A percentile compares a stretch with the other conserved stretches of the same genome.
These are phyloP conservation scores for Zingel zingel DNA, from an alignment of 2,113 vertebrate species.

Conservation along the genomic window DNA sequence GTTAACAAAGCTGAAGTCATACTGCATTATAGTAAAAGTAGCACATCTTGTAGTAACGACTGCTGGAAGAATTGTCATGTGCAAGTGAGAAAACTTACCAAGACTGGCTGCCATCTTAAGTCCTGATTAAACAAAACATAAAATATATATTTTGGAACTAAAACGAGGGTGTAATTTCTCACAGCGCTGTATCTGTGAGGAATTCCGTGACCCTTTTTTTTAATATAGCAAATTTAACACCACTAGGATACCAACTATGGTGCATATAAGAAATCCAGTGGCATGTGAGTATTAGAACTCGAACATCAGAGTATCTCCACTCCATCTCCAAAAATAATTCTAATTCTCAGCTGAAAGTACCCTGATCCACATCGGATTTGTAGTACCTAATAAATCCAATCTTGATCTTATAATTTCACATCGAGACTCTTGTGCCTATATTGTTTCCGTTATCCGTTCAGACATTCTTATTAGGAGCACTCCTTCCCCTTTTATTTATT, in stretches of 20 bases:
- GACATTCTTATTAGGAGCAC: not conserved
- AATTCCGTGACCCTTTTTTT: not conserved
- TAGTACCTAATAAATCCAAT: not conserved
- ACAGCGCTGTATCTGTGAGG: not conserved
- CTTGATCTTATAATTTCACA: not conserved
- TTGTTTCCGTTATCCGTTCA: not conserved
- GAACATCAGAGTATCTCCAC: not conserved
- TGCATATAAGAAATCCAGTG: not conserved
- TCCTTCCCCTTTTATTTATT: not conserved
- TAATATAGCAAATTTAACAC: not conserved
- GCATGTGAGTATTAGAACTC: not conserved
- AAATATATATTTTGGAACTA: not conserved
- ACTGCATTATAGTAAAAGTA: not conserved
- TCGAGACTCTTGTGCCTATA: not conserved
- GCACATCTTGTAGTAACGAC: not conserved
- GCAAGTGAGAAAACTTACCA: not conserved
- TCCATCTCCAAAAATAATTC: not conserved
- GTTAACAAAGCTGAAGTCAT: not conserved
- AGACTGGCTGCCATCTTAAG: not conserved
- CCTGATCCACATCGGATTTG: not conserved
- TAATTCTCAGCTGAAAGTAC: not conserved
- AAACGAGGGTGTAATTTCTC: conserved; percentile 20
- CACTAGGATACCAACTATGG: not conserved
- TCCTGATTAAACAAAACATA: conserved; percentile 19
- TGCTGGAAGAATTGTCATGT: not conserved